These are phyloP conservation scores for Verasper variegatus DNA, from an alignment of 2,113 vertebrate species.

Conservation along the genomic window DNA sequence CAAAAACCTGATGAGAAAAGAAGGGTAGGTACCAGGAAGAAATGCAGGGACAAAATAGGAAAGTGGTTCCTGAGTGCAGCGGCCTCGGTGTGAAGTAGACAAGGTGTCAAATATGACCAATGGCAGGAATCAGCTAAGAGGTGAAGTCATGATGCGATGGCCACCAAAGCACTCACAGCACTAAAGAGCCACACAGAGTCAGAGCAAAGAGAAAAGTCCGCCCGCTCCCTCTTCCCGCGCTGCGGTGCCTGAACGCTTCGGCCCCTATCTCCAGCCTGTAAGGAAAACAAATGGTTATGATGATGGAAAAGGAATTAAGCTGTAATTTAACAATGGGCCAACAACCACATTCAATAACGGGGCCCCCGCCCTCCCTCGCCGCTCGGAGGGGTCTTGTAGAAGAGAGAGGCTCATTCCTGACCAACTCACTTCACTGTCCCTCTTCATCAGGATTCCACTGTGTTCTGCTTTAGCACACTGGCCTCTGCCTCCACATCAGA, in stretches of 20 bases:
- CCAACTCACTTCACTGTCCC: constrained; percentile 74
- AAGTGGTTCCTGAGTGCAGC: constrained; percentile 11
- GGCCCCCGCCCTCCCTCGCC: constrained; percentile 29
- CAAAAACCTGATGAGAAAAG: neutral
- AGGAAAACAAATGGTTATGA: constrained; percentile 81
- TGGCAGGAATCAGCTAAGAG: constrained; percentile 60
- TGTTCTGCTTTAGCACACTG: constrained; percentile 59
- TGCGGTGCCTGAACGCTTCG: constrained; percentile 9
- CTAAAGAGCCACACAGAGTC: constrained; percentile 31
- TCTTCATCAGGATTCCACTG: constrained; percentile 65
- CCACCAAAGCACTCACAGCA: constrained; percentile 33
- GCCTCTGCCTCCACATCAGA: constrained; percentile 10
- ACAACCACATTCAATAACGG: constrained; percentile 66
- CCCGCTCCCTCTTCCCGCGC: neutral
- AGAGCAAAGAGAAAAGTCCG: constrained; percentile 21
- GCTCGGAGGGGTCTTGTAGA: constrained; percentile 46
- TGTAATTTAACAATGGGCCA: constrained; percentile 73
- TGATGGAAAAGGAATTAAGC: constrained; percentile 79
- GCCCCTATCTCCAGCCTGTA: constrained; percentile 44
- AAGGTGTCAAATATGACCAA: constrained; percentile 71
- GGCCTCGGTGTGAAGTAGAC: constrained; percentile 21
- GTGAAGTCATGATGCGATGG: constrained; percentile 59
- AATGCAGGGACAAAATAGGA: neutral
- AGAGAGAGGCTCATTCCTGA: constrained; percentile 64
- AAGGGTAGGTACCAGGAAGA: neutral